Evolutionary conservation across 2,797 vertebrate species (phyloP), one percentile per base, ranked within the genome.

Genomic region (Artibeus lituratus): DNA sequence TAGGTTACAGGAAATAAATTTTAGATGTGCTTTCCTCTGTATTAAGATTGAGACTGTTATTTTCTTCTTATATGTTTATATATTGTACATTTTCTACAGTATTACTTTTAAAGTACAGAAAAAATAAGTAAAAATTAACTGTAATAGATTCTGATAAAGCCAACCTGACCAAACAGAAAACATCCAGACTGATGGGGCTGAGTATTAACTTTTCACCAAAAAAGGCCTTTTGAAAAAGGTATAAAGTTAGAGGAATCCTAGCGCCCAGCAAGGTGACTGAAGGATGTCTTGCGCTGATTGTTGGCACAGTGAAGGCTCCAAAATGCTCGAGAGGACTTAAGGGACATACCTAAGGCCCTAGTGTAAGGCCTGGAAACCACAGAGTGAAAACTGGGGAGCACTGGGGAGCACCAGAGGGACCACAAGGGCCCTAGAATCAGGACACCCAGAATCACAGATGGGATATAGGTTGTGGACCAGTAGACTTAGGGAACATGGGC

Each of bases 111-210:
- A 62, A 78, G 88, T 44, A 22, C 44, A 84, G 72, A 5, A 22
- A 94, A 77, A 93, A 67, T 14, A 89, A 49, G 93, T 76, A 73
- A 92, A 88, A 91, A 86, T 39, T 24, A 55, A 51, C 35, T 59
- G 26, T 53, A 35, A 80, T 2, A 62, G 44, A 62, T 37, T 88
- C n/a, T 57, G 67, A 67, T 78, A 65, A 88, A 94, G 29, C 44
- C 69, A 86, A 42, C 19, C 39, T 93, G 32, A 85, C 73, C 15
- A 0, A 72, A 57, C 6, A 77, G 35, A 85, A 67, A 76, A 21
- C 16, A 7, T 42, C 26, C 80, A 57, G 32, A 91, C 22, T 57
- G 37, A 49, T 11, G n/a, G 37, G 74, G 9, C 3, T 7, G 32
- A 19, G 11, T 9, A 11, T 32, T 69, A 32, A 73, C 44, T 84